Evolutionary conservation across 2,113 vertebrate species (phyloP), one percentile per base, ranked within the genome.

Genomic region (Entosphenus tridentatus): DNA sequence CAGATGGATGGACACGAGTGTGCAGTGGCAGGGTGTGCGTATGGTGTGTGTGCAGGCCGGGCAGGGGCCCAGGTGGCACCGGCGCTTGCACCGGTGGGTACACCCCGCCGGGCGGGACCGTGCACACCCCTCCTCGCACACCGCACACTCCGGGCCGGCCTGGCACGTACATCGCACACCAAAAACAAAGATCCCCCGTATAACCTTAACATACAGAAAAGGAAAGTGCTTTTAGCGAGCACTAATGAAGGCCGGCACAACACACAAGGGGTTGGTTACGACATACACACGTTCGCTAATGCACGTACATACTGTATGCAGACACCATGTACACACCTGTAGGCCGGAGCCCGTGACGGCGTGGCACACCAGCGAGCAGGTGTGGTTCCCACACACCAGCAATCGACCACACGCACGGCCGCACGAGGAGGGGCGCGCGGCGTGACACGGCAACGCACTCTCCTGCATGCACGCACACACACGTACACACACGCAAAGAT

Each of bases 11-110:
- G 72, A 72, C 71, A 78, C 80, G 8, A 89, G 82, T 73, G 78
- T 87, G 79, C 87, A 89, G 76, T 89, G 85, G 75, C 87, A 89
- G 73, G 86, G 85, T 68, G 82, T 80, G 73, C 83, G 81, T 69
- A 86, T 75, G 85, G 87, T 87, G 73, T 86, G 85, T 68, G 78
- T 75, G 76, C 87, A 89, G 0, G 81, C 71, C 3, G 82, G 82
- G 70, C 87, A 89, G 59, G 76, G 74, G 21, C 78, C 84, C 57
- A 78, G 78, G 69, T 89, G 87, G 77, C 87, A 89, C 2, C 82
- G 82, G 68, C 84, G 72, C 71, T 75, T 73, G 72, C 87, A 89
- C 1, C 76, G 78, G 67, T 89, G 87, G 71, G 83, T 78, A 73
- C 87, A 89, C n/a, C 82, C 84, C 9, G 71, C 2, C 0, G 82